Evolutionary conservation across 2,113 vertebrate species (phyloP).

Genomic region (Artemisiospiza belli): DNA sequence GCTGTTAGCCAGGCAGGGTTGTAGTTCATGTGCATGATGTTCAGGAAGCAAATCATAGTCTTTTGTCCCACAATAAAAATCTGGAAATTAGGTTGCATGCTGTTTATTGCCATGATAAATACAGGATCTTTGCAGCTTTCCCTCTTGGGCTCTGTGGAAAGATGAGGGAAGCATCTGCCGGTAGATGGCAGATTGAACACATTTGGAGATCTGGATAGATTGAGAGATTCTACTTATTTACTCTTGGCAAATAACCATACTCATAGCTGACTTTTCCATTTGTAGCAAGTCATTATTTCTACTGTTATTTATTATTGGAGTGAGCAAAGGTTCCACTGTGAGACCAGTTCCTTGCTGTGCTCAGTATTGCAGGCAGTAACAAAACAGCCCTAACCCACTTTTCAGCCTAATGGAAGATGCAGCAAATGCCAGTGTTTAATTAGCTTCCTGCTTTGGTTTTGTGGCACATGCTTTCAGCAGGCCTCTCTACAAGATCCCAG

Average conservation of each 20-base stretch:
- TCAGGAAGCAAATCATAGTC: neutral
- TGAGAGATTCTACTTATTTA: neutral
- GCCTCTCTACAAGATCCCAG: neutral
- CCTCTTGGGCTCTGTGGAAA: neutral
- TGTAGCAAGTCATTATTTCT: slow-evolving; percentile 30
- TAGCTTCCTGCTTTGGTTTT: slow-evolving; percentile 13
- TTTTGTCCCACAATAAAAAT: neutral
- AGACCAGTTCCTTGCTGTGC: neutral
- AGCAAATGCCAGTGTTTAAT: neutral
- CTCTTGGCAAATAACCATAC: neutral
- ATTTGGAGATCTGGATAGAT: neutral
- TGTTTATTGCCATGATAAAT: neutral
- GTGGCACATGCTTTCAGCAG: neutral
- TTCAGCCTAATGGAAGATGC: neutral
- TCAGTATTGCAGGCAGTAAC: neutral
- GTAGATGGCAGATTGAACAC: slow-evolving; percentile 51
- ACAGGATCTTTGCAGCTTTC: neutral
- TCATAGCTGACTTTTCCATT: slow-evolving; percentile 13
- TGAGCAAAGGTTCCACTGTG: neutral
- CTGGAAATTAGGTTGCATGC: neutral
- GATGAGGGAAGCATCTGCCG: slow-evolving; percentile 9
- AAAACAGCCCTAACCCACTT: neutral
- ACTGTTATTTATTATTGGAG: neutral
- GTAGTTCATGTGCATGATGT: neutral
- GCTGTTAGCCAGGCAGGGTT: neutral